phyloP scores from a whole-genome alignment of 1,140 invertebrate species.

The Fopius arisanus region DNA sequence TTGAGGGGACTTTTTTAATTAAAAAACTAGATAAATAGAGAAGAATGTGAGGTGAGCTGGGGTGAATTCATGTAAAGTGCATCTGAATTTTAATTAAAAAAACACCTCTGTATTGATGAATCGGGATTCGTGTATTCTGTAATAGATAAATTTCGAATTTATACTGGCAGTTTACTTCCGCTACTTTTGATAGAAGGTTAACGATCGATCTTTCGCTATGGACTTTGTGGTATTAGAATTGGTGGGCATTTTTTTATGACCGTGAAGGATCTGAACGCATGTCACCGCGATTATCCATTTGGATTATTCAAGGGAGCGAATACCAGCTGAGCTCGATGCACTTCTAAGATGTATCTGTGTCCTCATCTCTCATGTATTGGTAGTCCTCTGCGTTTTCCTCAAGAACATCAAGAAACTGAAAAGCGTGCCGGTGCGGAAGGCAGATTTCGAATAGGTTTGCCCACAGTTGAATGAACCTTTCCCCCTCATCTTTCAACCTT shows the following conservation, averaged over 20 bases:
- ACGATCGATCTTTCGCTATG: slow-evolving; percentile 28
- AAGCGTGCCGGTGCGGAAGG: slow-evolving; percentile 46
- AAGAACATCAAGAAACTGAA: slow-evolving; percentile 39
- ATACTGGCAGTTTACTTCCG: neutral
- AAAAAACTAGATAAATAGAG: neutral
- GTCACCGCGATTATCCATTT: slow-evolving; percentile 37
- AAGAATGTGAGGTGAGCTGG: neutral
- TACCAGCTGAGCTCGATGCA: slow-evolving; percentile 30
- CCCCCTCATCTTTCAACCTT: slow-evolving; percentile 6
- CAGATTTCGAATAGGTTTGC: slow-evolving; percentile 39
- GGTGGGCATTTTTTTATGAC: slow-evolving; percentile 14
- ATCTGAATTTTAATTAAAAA: neutral
- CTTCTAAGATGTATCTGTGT: neutral
- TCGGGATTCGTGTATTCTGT: too few species aligned
- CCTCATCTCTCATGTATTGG: slow-evolving; percentile 13
- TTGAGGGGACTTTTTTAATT: neutral
- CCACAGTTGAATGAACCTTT: slow-evolving; percentile 22
- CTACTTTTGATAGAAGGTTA: slow-evolving; percentile 31
- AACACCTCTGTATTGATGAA: too few species aligned
- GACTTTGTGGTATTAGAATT: neutral
- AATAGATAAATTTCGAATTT: neutral
- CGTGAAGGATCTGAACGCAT: slow-evolving; percentile 27
- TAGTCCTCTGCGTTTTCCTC: slow-evolving; percentile 22
- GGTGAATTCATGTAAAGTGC: too few species aligned
- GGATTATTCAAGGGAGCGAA: slow-evolving; percentile 24